phyloP scores from a whole-genome alignment of 2,113 vertebrate genomes.

The Centropus unirufus region DNA sequence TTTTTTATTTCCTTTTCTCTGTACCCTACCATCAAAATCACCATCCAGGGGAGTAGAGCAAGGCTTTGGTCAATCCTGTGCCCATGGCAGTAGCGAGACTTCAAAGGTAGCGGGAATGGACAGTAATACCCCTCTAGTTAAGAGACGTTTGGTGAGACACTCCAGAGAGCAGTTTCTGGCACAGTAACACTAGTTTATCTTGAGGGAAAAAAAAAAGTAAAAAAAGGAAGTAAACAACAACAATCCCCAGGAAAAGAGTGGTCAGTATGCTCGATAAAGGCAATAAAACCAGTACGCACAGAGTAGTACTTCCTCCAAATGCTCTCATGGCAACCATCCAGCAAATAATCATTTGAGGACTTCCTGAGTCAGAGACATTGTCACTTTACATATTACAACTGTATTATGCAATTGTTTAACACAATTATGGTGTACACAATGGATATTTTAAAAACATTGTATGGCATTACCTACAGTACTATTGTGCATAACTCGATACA shows the following conservation, averaged over 20 bases:
- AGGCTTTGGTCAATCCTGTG: not conserved
- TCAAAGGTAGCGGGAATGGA: not conserved
- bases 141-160: not conserved
- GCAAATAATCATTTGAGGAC: not conserved
- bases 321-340: not conserved
- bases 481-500: not conserved
- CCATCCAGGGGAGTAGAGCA: not conserved
- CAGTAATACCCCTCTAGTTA: not conserved
- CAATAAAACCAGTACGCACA: not conserved
- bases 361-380: not conserved
- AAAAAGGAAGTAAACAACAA: not conserved
- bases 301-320: not conserved
- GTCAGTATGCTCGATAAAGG: not conserved
- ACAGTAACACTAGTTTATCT: not conserved
- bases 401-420: not conserved
- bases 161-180: not conserved
- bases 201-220: not conserved
- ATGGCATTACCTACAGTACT: accelerated
- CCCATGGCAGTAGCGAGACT: not conserved
- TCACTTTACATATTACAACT: not conserved
- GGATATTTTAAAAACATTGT: not conserved
- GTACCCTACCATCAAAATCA: not conserved
- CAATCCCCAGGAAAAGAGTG: not conserved
- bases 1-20: not conserved
- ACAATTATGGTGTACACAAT: not conserved